These are phyloP conservation scores for Acomys russatus DNA, from an alignment of 2,797 vertebrate species.

Conservation along the genomic window DNA sequence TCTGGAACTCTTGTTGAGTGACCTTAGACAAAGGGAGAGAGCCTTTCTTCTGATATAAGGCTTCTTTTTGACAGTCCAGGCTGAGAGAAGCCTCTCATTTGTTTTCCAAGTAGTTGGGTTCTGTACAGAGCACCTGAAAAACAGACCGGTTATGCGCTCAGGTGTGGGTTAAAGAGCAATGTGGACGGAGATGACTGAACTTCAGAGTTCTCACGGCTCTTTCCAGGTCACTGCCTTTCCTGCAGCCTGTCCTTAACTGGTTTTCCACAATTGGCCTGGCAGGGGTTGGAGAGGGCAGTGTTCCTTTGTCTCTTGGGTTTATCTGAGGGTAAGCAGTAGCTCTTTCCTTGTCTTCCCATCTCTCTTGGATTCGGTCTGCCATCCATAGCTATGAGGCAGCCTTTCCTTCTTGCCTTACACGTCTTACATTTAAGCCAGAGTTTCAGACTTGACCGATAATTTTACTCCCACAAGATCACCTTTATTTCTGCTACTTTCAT, in stretches of 20 bases:
- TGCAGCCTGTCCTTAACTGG: background rate
- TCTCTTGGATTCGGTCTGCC: background rate
- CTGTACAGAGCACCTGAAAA: background rate
- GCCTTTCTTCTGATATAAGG: background rate
- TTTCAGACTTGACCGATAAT: background rate
- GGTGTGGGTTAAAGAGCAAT: background rate
- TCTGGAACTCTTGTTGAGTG: slow-evolving; percentile 26
- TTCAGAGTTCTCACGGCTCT: background rate
- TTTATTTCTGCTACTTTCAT: background rate
- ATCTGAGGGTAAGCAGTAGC: background rate
- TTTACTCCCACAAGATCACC: background rate
- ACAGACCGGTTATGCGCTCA: too few relatives aligned
- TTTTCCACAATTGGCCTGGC: background rate
- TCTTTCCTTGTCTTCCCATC: background rate
- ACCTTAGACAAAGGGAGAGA: slow-evolving; percentile 12
- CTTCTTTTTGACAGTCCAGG: background rate
- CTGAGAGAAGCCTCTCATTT: background rate
- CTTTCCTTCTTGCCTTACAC: background rate
- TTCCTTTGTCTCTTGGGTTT: background rate
- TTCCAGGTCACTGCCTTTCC: background rate
- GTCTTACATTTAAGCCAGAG: background rate
- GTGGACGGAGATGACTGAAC: background rate
- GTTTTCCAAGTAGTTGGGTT: background rate
- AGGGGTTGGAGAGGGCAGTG: accelerated
- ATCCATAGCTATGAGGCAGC: background rate